Percentiles rank a stretch among this genome's conserved stretches.
These are phyloP conservation scores for Alsophila aescularia DNA, from an alignment of 2,888 invertebrate genomes.

Conservation along the genomic window DNA sequence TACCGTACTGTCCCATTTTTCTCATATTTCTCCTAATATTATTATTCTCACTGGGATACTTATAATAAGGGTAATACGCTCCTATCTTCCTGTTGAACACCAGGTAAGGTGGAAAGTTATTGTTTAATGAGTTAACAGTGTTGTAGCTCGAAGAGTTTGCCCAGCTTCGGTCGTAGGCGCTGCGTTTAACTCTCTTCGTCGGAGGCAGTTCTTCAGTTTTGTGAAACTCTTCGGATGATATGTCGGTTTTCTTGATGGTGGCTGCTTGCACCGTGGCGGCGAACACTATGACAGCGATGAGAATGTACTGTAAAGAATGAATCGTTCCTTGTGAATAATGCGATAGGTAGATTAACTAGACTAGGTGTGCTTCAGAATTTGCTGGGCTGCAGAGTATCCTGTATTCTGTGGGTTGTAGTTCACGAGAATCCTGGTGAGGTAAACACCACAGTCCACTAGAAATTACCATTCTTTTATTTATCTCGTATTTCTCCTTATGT, in stretches of 20 bases:
- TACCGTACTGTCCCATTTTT: conserved; percentile 17
- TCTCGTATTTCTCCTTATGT: too few species aligned
- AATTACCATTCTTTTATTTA: too few species aligned
- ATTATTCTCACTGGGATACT: conserved; percentile 55
- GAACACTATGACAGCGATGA: conserved; percentile 36
- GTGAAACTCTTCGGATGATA: background rate
- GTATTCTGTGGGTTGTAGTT: too few species aligned
- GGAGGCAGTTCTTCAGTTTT: background rate
- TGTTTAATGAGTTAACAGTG: background rate
- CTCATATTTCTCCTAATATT: conserved; percentile 46
- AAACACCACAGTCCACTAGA: too few species aligned
- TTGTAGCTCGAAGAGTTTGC: conserved; percentile 41
- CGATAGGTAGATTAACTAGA: too few species aligned
- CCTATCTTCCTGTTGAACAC: conserved; percentile 70
- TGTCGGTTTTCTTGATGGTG: conserved; percentile 9
- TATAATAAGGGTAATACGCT: conserved; percentile 70
- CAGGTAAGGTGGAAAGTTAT: conserved; percentile 63
- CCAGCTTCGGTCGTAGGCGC: conserved; percentile 51
- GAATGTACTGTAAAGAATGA: conserved; percentile 43
- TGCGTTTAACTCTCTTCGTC: conserved; percentile 48
- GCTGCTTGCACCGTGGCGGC: conserved; percentile 26
- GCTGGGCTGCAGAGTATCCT: too few species aligned
- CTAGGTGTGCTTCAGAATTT: too few species aligned
- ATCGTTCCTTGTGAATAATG: too few species aligned
- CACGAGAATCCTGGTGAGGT: too few species aligned